Conservation (phyloP, 2,888 invertebrate genomes). For the Apoderus coryli region DNA sequence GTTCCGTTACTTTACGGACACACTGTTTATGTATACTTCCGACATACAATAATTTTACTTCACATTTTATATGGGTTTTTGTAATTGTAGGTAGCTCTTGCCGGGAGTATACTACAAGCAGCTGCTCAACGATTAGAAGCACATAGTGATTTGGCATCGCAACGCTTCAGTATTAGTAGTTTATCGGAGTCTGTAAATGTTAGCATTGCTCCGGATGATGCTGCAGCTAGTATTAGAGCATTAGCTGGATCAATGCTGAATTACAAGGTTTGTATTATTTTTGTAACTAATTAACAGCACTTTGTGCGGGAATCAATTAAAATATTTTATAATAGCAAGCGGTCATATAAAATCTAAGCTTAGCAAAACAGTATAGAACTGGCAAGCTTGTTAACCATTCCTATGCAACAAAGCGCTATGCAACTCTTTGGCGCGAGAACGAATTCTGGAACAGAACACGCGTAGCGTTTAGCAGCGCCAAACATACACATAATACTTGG, state of each 20-base stretch:
- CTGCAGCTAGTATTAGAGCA: constrained; percentile 57
- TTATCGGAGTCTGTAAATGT: constrained; percentile 51
- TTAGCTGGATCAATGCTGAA: constrained; percentile 62
- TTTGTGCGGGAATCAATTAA: neutral
- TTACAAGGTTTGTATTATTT: constrained; percentile 40
- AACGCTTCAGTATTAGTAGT: constrained; percentile 52
- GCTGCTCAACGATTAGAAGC: constrained; percentile 48
- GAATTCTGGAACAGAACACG: no score
- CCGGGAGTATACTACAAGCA: constrained; percentile 33
- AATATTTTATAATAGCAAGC: no score
- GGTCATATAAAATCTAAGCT: no score
- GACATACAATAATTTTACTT: neutral
- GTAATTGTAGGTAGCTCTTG: constrained; percentile 36
- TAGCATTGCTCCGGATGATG: constrained; percentile 45
- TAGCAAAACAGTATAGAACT: no score
- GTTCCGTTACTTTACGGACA: no score
- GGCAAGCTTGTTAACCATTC: no score
- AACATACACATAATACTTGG: no score
- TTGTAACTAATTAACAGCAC: no score
- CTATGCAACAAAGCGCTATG: no score
- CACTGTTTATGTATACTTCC: no score
- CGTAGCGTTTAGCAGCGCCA: no score
- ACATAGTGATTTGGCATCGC: constrained; percentile 50
- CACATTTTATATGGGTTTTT: neutral
- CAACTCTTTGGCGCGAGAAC: no score